Conservation (phyloP, 2,113 vertebrate genomes). For the Sinocyclocheilus grahami region DNA sequence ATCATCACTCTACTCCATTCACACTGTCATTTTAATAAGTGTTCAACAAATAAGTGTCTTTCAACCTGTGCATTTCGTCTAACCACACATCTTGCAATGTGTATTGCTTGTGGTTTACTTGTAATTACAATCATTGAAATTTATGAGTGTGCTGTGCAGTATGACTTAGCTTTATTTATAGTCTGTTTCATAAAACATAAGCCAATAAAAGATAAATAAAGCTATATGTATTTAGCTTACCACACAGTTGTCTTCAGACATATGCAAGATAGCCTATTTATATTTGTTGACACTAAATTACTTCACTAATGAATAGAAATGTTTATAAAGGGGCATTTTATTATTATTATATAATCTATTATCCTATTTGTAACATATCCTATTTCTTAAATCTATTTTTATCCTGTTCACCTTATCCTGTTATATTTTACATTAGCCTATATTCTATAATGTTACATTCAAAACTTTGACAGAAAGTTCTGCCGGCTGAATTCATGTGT, state of each 20-base stretch:
- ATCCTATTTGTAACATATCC: not conserved
- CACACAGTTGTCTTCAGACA: not conserved
- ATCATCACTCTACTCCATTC: constrained; percentile 18
- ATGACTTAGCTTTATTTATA: not conserved
- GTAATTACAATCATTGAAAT: not conserved
- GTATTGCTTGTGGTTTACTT: not conserved
- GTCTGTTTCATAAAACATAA: not conserved
- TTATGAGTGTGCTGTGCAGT: not conserved
- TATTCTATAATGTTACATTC: not conserved
- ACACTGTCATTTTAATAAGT: not conserved
- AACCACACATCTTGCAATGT: not conserved
- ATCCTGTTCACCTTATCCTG: not conserved
- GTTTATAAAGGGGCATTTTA: not conserved
- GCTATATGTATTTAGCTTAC: not conserved
- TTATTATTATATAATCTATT: not conserved
- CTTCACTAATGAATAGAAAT: not conserved
- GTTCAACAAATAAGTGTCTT: not conserved
- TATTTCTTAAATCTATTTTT: not conserved
- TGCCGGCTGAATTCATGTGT: not conserved
- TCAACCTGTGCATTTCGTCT: not conserved
- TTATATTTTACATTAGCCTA: not conserved
- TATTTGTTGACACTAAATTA: not conserved
- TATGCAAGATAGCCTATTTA: not conserved
- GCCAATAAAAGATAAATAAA: not conserved
- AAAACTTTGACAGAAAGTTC: constrained; percentile 21